These are phyloP conservation scores for Microplitis mediator DNA, from an alignment of 1,140 invertebrate species.

Conservation along the genomic window DNA sequence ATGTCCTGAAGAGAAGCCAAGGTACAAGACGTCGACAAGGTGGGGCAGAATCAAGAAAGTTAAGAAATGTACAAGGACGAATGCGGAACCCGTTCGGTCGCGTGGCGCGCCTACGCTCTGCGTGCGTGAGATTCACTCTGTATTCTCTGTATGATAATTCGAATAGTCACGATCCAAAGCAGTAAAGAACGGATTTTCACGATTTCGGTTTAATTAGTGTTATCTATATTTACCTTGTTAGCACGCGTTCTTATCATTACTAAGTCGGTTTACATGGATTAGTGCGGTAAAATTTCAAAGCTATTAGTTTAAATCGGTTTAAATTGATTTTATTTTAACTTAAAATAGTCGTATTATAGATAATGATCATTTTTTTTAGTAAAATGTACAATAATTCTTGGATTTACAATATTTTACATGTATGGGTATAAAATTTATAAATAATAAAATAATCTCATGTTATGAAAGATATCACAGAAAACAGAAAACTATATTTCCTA, in stretches of 20 bases:
- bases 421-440: background rate
- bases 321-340: slow-evolving; percentile 15
- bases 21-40: background rate
- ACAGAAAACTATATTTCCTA: no score
- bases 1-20: slow-evolving; percentile 5
- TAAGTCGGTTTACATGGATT: background rate
- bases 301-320: slow-evolving; percentile 6
- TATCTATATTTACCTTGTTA: slow-evolving; percentile 27
- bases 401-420: no score
- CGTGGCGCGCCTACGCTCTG: slow-evolving; percentile 52
- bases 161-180: background rate
- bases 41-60: slow-evolving; percentile 28
- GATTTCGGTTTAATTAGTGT: slow-evolving; percentile 36
- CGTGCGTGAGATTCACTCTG: slow-evolving; percentile 37
- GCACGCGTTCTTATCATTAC: background rate
- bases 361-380: no score
- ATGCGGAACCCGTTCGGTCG: slow-evolving; percentile 50
- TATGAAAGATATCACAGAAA: no score
- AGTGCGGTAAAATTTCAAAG: background rate
- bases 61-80: background rate
- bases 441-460: no score
- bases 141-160: slow-evolving; percentile 26
- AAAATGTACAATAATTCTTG: no score
- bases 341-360: no score
- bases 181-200: slow-evolving; percentile 30